phyloP scores from a whole-genome alignment of 2,113 vertebrate genomes.

The Gadus macrocephalus region DNA sequence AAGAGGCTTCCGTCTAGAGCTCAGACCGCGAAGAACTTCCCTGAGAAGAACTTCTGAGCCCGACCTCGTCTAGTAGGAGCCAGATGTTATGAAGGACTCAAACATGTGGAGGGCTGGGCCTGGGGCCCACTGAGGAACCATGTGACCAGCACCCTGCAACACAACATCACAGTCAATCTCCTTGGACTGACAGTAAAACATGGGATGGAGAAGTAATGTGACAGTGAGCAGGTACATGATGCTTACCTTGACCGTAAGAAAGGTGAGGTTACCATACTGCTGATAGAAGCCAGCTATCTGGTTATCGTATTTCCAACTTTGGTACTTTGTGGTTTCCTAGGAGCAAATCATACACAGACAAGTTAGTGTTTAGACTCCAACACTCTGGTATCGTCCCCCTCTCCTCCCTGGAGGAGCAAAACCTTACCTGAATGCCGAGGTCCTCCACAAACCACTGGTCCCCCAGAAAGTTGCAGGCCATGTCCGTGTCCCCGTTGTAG shows the following conservation, averaged over 20 bases:
- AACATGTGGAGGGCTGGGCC: slow-evolving; percentile 72
- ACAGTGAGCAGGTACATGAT: too few species aligned
- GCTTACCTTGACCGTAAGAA: slow-evolving; percentile 72
- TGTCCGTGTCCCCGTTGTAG: slow-evolving; percentile 78
- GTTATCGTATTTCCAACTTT: slow-evolving; percentile 58
- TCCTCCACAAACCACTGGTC: slow-evolving; percentile 75
- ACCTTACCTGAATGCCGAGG: slow-evolving; percentile 60
- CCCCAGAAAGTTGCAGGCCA: slow-evolving; percentile 78
- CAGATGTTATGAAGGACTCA: slow-evolving; percentile 67
- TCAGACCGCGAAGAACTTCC: slow-evolving; percentile 17
- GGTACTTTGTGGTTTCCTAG: slow-evolving; percentile 62
- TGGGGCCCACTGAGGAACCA: slow-evolving; percentile 80
- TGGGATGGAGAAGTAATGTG: too few species aligned
- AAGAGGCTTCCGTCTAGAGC: not conserved
- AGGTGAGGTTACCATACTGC: slow-evolving; percentile 70
- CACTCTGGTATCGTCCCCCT: not conserved
- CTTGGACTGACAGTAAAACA: too few species aligned
- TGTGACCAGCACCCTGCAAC: slow-evolving; percentile 76
- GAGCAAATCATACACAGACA: not conserved
- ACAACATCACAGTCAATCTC: not conserved
- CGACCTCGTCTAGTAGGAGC: slow-evolving; percentile 48
- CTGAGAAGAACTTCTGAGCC: slow-evolving; percentile 35
- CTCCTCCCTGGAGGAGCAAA: not conserved
- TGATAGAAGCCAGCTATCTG: slow-evolving; percentile 76
- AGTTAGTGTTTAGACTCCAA: not conserved